Base-by-base conservation (phyloP, 2,113 vertebrate genomes). In the Prolemur simus region DNA sequence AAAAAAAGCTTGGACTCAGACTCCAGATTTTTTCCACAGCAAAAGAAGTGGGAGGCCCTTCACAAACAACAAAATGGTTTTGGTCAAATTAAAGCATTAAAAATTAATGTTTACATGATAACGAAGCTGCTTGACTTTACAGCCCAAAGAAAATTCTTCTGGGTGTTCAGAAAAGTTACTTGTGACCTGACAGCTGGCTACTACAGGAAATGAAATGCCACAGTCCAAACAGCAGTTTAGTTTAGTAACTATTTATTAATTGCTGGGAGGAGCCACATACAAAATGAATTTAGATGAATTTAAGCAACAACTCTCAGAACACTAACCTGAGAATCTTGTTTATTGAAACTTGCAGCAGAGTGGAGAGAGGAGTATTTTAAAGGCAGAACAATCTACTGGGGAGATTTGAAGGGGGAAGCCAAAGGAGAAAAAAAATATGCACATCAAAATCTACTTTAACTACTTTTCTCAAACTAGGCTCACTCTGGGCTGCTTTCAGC, bases 151-250 rank as follows among this genome's bases (percentile, higher is more conserved):
- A 94, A 97, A 96, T 47, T 82, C 37, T 64, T 84, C 39, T 23
- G 27, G 91, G 12, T 84, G 54, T 74, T 96, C 89, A 96, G 47
- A 90, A 47, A 88, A 86, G 15, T 96, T 96, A 14, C 58, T 97
- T 95, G 88, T 15, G 0, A 97, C 66, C 60, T 92, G 52, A 96
- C 8, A 96, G 82, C 78, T 97, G 82, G 37, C 37, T 96, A 97
- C 91, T 95, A 39, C 15, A 91, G 42, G 49, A 97, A 77, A 81
- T 95, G 60, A 96, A 97, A 91, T 93, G 95, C 89, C 85, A 96
- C 77, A 91, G 47, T 89, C 37, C 37, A 83, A 84, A 95, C 6
- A 96, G 47, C 52, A 73, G 37, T 89, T 81, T 87, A 80, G 27
- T 85, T 49, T 89, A 94, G 25, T 81, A 92, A 49, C 47, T 96